These are phyloP conservation scores for Poecilia gillii DNA, from an alignment of 2,797 vertebrate genomes.

Conservation along the genomic window DNA sequence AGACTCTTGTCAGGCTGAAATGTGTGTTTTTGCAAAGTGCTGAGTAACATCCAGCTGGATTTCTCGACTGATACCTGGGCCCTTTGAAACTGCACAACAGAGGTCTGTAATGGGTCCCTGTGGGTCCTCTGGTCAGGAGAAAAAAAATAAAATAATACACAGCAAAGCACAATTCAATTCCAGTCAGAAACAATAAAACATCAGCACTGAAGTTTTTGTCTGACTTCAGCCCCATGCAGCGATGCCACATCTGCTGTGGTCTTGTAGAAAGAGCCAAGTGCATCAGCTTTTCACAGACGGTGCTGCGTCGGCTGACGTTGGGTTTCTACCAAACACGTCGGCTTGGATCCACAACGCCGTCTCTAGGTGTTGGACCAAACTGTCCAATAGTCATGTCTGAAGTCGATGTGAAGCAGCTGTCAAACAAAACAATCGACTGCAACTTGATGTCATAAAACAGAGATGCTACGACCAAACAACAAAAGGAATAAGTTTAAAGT, in stretches of 20 bases:
- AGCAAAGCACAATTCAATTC: constrained; percentile 48
- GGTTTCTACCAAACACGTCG: constrained; percentile 6
- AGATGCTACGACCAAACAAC: neutral
- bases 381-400: constrained; percentile 25
- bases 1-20: constrained; percentile 37
- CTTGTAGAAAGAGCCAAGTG: constrained; percentile 36
- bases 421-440: neutral
- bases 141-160: constrained; percentile 19
- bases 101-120: constrained; percentile 52
- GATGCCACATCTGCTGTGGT: constrained; percentile 26
- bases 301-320: constrained; percentile 35
- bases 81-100: constrained; percentile 49
- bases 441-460: neutral
- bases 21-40: constrained; percentile 43
- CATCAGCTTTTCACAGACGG: constrained; percentile 37
- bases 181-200: constrained; percentile 50
- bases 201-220: constrained; percentile 36
- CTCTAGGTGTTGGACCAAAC: constrained; percentile 48
- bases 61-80: constrained; percentile 52
- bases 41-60: constrained; percentile 52
- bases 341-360: constrained; percentile 21
- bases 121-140: constrained; percentile 40
- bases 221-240: constrained; percentile 44
- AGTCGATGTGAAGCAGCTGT: neutral
- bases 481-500: neutral